A percentile compares a stretch with the other conserved stretches of the same genome.
These are phyloP conservation scores for Cataglyphis cursor DNA, from an alignment of 2,888 invertebrate genomes.

Conservation along the genomic window DNA sequence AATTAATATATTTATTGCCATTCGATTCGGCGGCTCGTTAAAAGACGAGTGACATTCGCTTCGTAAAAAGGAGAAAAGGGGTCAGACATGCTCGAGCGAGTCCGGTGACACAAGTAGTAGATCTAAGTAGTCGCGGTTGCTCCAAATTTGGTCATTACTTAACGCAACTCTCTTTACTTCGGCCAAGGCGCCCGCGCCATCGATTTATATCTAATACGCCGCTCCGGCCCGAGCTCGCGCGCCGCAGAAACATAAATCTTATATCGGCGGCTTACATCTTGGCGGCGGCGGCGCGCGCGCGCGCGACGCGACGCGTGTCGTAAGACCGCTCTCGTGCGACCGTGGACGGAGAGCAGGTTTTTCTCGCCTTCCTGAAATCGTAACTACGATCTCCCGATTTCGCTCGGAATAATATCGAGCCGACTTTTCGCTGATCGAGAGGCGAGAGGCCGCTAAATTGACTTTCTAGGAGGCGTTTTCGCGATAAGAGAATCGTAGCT, in stretches of 20 bases:
- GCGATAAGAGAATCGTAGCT: constrained; percentile 61
- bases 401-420: constrained; percentile 67
- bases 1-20: constrained; percentile 45
- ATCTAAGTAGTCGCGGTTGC: constrained; percentile 50
- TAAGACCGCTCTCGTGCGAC: constrained; percentile 62
- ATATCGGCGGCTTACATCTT: constrained; percentile 72
- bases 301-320: constrained; percentile 75
- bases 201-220: constrained; percentile 74
- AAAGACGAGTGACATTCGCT: constrained; percentile 19
- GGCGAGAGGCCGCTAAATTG: constrained; percentile 68
- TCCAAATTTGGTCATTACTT: constrained; percentile 73
- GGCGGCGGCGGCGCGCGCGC: constrained; percentile 25
- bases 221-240: constrained; percentile 59
- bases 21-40: constrained; percentile 24
- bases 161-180: constrained; percentile 54
- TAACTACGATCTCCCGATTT: constrained; percentile 69
- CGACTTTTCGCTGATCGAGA: constrained; percentile 60
- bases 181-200: constrained; percentile 60
- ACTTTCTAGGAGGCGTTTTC: constrained; percentile 71
- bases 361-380: constrained; percentile 59
- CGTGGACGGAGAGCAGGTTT: constrained; percentile 70
- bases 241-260: constrained; percentile 73
- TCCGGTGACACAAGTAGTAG: constrained; percentile 26
- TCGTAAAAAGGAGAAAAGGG: neutral
- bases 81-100: constrained; percentile 1